Conservation (phyloP, 1,140 invertebrate species). For the Ceratosolen solmsi region DNA sequence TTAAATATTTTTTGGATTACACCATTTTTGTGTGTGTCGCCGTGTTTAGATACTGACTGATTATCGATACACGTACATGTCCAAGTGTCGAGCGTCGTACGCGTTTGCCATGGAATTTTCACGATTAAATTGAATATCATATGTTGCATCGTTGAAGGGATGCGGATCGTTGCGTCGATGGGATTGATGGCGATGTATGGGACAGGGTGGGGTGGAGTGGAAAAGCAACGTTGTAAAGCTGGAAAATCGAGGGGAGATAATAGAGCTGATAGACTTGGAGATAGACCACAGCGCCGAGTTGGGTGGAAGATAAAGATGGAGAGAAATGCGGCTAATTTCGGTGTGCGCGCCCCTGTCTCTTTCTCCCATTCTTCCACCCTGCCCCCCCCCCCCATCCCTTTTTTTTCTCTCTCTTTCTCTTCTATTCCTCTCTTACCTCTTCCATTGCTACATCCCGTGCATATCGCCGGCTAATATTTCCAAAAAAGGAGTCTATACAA, state of each 20-base stretch:
- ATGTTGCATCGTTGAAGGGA: too few species aligned
- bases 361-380: background rate
- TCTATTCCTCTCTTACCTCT: too few species aligned
- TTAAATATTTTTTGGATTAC: background rate
- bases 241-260: background rate
- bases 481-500: slow-evolving; percentile 31
- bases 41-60: too few species aligned
- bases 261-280: background rate
- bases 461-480: slow-evolving; percentile 10
- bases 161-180: too few species aligned
- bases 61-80: too few species aligned
- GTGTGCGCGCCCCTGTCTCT: background rate
- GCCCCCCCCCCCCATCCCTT: background rate
- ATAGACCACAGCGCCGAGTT: slow-evolving; percentile 53
- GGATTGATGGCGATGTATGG: background rate
- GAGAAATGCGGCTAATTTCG: slow-evolving; percentile 53
- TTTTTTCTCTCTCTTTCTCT: background rate
- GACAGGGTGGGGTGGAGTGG: too few species aligned
- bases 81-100: too few species aligned
- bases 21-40: background rate
- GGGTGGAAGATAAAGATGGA: slow-evolving; percentile 1
- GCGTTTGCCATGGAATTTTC: too few species aligned
- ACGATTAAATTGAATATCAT: background rate
- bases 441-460: too few species aligned
- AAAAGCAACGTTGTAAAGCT: background rate